These are phyloP conservation scores for Sphenodon punctatus DNA, from an alignment of 2,797 vertebrate genomes.

Conservation along the genomic window DNA sequence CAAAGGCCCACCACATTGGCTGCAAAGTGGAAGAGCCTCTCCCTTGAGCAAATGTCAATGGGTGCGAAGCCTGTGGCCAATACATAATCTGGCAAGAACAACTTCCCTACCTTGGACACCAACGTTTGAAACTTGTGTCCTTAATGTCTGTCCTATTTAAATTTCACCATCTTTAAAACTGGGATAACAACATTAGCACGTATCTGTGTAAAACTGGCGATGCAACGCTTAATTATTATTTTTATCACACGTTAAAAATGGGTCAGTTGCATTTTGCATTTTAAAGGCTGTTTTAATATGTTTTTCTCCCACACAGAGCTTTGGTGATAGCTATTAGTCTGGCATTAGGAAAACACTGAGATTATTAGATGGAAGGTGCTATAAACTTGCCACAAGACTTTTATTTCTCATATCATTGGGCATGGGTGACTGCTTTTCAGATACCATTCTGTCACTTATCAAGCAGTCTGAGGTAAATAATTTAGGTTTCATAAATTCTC, in stretches of 20 bases:
- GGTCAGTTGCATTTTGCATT: neutral
- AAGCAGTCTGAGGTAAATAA: neutral
- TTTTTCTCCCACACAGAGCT: neutral
- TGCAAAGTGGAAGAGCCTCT: too few relatives aligned
- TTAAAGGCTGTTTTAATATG: neutral
- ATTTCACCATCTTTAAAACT: too few relatives aligned
- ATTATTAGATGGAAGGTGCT: neutral
- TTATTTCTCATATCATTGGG: neutral
- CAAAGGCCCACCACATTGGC: too few relatives aligned
- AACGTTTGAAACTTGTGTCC: neutral
- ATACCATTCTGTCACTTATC: fast-evolving
- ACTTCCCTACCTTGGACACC: neutral
- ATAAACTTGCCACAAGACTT: neutral
- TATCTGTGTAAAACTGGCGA: neutral
- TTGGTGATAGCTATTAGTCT: neutral
- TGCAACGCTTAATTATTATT: neutral
- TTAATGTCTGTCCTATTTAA: neutral
- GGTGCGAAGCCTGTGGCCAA: too few relatives aligned
- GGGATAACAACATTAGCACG: neutral
- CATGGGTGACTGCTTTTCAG: neutral
- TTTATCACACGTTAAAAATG: neutral
- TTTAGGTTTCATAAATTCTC: neutral
- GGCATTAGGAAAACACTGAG: neutral
- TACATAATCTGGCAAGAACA: too few relatives aligned
- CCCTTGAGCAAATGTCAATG: too few relatives aligned